Percentiles rank a stretch among this genome's conserved stretches.
These are phyloP conservation scores for Pseudochirops cupreus DNA, from an alignment of 2,797 vertebrate species.

Conservation along the genomic window DNA sequence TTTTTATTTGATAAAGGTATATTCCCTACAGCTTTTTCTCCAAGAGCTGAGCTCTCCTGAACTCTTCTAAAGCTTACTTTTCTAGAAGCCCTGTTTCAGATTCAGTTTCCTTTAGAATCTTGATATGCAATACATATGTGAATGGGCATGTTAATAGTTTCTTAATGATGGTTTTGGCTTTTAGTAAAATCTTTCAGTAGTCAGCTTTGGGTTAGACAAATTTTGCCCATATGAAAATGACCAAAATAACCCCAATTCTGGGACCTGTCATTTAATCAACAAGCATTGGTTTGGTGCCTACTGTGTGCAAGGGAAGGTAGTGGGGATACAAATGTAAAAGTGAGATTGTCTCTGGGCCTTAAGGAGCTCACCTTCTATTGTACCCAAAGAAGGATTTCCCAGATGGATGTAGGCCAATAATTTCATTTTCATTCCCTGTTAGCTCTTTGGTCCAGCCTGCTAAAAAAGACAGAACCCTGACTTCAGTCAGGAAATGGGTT, in stretches of 20 bases:
- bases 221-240: slow-evolving; percentile 15
- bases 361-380: background rate
- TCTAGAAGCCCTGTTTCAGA: background rate
- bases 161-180: slow-evolving; percentile 31
- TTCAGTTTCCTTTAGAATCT: slow-evolving; percentile 17
- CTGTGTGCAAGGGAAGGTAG: background rate
- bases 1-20: background rate
- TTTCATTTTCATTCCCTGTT: background rate
- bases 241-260: background rate
- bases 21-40: slow-evolving; percentile 1
- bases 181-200: background rate
- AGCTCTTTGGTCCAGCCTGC: background rate
- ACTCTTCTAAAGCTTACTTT: slow-evolving; percentile 26
- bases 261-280: background rate
- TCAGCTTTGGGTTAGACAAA: background rate
- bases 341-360: background rate
- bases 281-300: background rate
- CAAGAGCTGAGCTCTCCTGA: background rate
- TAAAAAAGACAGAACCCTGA: background rate
- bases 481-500: background rate
- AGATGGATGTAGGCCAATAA: background rate
- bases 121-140: background rate
- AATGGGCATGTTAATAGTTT: background rate
- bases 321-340: background rate
- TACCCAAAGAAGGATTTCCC: background rate